phyloP scores from a whole-genome alignment of 92 coral and sea anemone species.

The Paragorgia papillata region DNA sequence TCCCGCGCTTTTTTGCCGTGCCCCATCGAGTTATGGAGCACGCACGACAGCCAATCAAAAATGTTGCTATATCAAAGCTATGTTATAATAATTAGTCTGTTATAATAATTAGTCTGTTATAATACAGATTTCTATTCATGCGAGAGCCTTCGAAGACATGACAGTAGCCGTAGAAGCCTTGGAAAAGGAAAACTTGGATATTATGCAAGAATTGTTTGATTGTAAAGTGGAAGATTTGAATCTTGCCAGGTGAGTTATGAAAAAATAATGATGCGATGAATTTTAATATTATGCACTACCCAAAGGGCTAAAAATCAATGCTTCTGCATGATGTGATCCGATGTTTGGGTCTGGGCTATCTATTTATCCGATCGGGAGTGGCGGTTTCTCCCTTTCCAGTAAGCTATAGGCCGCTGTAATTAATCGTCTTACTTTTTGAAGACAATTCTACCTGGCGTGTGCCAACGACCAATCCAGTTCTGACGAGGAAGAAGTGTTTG shows the following conservation, averaged over 20 bases:
- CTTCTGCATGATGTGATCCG: too few species aligned
- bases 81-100: too few species aligned
- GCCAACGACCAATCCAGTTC: constrained; percentile 67
- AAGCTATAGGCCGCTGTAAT: too few species aligned
- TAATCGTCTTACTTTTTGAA: constrained; percentile 44
- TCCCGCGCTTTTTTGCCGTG: too few species aligned
- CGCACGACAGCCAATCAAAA: too few species aligned
- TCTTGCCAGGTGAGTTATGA: constrained; percentile 69
- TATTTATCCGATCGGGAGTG: too few species aligned
- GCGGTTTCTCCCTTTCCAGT: too few species aligned
- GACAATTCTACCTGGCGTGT: constrained; percentile 86
- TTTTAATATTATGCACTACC: too few species aligned
- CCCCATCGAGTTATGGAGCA: too few species aligned
- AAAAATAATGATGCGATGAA: neutral
- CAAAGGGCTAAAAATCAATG: too few species aligned
- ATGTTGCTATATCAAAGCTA: too few species aligned
- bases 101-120: constrained; percentile 45
- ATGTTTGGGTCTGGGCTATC: too few species aligned
- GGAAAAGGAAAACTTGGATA: constrained; percentile 83
- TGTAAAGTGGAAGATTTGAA: constrained; percentile 94
- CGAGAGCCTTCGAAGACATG: constrained; percentile 77
- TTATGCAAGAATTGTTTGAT: constrained; percentile 94
- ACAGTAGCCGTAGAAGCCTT: constrained; percentile 69
- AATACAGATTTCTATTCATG: constrained; percentile 76
- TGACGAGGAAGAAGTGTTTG: constrained; percentile 74